A percentile compares a stretch with the other conserved stretches of the same genome.
Evolutionary conservation across 2,888 invertebrate species (phyloP).

Genomic region (Coenonympha glycerion): DNA sequence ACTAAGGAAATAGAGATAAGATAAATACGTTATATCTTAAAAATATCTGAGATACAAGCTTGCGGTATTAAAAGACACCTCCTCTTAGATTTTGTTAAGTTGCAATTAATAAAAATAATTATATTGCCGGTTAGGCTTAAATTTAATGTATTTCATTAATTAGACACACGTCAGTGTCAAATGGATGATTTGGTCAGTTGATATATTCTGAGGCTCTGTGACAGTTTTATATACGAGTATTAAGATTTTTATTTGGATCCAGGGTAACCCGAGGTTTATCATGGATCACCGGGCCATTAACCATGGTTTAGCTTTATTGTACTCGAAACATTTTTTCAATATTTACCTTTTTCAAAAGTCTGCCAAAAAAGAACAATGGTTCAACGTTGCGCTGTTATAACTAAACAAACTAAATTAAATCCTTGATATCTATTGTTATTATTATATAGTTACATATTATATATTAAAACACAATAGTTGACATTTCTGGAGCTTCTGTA

Average conservation of each 20-base stretch:
- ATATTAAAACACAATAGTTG: no score
- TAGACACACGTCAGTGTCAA: slow-evolving; percentile 8
- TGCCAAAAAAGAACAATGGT: no score
- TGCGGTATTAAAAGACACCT: no score
- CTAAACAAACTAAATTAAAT: no score
- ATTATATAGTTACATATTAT: no score
- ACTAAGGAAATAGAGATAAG: neutral
- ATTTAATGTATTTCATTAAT: slow-evolving; percentile 9
- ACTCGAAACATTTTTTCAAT: no score
- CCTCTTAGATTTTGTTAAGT: neutral
- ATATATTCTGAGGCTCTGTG: neutral
- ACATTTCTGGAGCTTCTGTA: no score
- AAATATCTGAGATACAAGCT: neutral
- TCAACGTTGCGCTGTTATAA: no score
- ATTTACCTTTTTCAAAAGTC: no score
- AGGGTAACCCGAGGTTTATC: neutral
- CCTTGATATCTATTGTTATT: no score
- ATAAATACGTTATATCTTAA: neutral
- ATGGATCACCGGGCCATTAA: no score
- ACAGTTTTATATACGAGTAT: slow-evolving; percentile 1
- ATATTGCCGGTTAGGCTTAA: neutral
- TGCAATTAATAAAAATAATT: slow-evolving; percentile 7
- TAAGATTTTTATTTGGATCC: neutral
- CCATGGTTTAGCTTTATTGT: no score
- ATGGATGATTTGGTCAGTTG: slow-evolving; percentile 6